phyloP scores from a whole-genome alignment of 1,140 invertebrate species.

The Xylocopa sonorina region DNA sequence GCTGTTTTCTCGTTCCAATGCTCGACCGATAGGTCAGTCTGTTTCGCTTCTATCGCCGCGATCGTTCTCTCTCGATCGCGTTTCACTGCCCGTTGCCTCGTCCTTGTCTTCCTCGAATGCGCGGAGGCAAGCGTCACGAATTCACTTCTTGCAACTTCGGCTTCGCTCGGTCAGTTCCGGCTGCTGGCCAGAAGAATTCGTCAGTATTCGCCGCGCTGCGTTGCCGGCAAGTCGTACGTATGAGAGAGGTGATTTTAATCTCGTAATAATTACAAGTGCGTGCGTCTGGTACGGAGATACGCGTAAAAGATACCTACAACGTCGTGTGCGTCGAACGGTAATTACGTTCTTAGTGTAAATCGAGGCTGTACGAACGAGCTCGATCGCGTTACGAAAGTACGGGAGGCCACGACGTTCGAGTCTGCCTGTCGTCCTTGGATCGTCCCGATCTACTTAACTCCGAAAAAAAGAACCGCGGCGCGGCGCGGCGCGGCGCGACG shows the following conservation, averaged over 20 bases:
- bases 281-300: background rate
- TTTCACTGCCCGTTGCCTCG: background rate
- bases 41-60: constrained; percentile 2
- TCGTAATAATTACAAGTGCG: background rate
- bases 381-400: background rate
- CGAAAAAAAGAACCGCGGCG: too few species aligned
- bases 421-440: background rate
- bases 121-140: constrained; percentile 67
- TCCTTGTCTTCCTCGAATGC: constrained; percentile 24
- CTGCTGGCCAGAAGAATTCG: constrained; percentile 54
- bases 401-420: background rate
- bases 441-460: background rate
- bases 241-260: constrained; percentile 26
- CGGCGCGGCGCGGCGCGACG: too few species aligned
- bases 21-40: too few species aligned
- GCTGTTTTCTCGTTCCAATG: background rate
- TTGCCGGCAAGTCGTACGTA: constrained; percentile 71
- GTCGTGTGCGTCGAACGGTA: background rate
- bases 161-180: constrained; percentile 58
- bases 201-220: constrained; percentile 79
- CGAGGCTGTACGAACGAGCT: background rate
- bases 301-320: background rate
- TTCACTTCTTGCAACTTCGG: constrained; percentile 62
- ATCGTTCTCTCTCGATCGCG: background rate
- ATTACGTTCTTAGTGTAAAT: background rate